Evolutionary conservation across 2,797 vertebrate genomes (phyloP).

Genomic region (Gobio occitaniae): DNA sequence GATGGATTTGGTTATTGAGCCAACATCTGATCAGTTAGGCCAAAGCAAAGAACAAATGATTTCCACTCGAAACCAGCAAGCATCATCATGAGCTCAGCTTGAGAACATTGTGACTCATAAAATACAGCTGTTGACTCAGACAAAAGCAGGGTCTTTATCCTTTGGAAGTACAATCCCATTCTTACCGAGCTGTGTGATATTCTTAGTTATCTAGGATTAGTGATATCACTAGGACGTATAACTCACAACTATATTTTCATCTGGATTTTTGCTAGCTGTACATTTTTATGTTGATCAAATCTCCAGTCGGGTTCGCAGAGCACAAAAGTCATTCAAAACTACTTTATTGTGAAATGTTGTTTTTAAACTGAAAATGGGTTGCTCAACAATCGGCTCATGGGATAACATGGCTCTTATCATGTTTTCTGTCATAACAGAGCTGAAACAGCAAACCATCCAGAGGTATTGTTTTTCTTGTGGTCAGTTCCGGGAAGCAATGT

Average conservation of each 20-base stretch:
- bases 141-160: conserved; percentile 18
- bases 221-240: conserved; percentile 24
- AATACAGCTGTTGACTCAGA: conserved; percentile 60
- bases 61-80: conserved; percentile 41
- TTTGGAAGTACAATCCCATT: conserved; percentile 22
- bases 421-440: conserved; percentile 8
- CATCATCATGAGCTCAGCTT: conserved; percentile 51
- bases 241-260: neutral
- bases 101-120: conserved; percentile 50
- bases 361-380: neutral
- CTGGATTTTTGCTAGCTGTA: neutral
- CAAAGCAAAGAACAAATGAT: conserved; percentile 54
- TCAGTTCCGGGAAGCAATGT: neutral
- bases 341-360: neutral
- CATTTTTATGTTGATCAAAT: neutral
- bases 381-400: neutral
- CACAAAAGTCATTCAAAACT: neutral
- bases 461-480: conserved; percentile 9
- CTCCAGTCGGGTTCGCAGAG: neutral
- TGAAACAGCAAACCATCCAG: neutral
- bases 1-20: conserved; percentile 30
- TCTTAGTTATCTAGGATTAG: conserved; percentile 18
- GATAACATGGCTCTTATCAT: neutral
- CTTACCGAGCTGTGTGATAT: conserved; percentile 12
- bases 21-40: conserved; percentile 34